Percentiles rank a stretch among this genome's conserved stretches.
Evolutionary conservation across 2,888 invertebrate species (phyloP).

Genomic region (Pharmacophagus antenor): DNA sequence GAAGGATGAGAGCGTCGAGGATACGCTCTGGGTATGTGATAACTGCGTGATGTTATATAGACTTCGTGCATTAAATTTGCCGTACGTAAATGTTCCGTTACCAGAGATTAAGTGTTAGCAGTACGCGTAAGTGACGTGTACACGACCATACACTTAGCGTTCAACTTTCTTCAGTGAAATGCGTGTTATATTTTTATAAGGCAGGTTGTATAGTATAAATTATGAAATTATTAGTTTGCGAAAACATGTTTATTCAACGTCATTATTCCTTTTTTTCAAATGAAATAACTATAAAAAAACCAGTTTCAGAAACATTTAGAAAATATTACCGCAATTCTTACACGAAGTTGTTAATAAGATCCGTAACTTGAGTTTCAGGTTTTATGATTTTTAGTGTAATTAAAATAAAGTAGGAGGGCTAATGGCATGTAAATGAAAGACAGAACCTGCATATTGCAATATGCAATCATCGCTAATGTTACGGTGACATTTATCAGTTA

Average conservation of each 20-base stretch:
- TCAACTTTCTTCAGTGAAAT: neutral
- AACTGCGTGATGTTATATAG: conserved; percentile 7
- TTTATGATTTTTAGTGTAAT: too few species aligned
- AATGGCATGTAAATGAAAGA: too few species aligned
- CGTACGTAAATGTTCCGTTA: conserved; percentile 21
- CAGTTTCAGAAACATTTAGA: too few species aligned
- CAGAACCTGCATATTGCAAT: too few species aligned
- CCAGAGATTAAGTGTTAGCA: conserved; percentile 18
- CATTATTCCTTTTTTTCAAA: too few species aligned
- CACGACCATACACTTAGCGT: conserved; percentile 22
- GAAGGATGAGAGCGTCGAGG: conserved; percentile 13
- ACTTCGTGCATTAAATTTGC: conserved; percentile 6
- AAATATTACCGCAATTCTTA: too few species aligned
- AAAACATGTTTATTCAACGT: neutral
- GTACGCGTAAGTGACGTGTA: conserved; percentile 11
- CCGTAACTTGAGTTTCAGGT: too few species aligned
- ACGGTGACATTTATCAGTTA: too few species aligned
- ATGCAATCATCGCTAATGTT: too few species aligned
- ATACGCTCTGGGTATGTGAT: conserved; percentile 17
- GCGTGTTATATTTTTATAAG: conserved; percentile 3
- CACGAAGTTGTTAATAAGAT: too few species aligned
- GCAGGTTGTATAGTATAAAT: conserved; percentile 1
- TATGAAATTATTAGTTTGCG: neutral
- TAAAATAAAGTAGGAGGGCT: too few species aligned
- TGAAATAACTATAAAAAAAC: too few species aligned